Conservation (phyloP, 1,140 invertebrate genomes). For the Drosophila virilis region DNA sequence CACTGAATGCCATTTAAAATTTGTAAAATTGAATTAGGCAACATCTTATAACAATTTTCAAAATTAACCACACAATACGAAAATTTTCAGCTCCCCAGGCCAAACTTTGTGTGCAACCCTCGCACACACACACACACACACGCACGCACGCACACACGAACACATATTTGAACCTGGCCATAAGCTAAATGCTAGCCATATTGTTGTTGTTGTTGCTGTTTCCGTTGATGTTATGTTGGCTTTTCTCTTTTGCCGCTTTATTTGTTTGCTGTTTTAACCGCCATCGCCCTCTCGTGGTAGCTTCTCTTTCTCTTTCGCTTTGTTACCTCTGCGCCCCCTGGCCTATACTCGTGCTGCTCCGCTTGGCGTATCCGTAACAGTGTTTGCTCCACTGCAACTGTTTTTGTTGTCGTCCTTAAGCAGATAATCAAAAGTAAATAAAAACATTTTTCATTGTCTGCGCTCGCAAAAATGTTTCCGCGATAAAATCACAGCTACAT, state of each 20-base stretch:
- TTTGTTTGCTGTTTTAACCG: constrained; percentile 21
- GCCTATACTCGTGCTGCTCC: not conserved
- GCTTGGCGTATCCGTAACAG: constrained; percentile 1
- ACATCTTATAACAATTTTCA: not conserved
- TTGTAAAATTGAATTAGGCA: not conserved
- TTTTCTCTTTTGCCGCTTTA: constrained; percentile 26
- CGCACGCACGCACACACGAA: not conserved
- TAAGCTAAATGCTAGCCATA: constrained; percentile 54
- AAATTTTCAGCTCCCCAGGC: no score
- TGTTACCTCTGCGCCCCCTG: not conserved
- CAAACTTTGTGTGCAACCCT: constrained; percentile 1
- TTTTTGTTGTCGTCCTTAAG: constrained; percentile 42
- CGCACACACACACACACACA: not conserved
- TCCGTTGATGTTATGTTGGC: constrained; percentile 9
- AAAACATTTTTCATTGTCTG: constrained; percentile 57
- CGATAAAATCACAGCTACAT: constrained; percentile 25
- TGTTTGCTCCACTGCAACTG: constrained; percentile 13
- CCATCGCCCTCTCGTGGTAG: constrained; percentile 1
- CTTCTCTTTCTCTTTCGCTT: not conserved
- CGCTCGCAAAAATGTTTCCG: constrained; percentile 22
- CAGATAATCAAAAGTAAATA: constrained; percentile 73
- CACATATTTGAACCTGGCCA: constrained; percentile 49
- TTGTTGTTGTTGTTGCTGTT: constrained; percentile 26
- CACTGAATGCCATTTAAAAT: no score
- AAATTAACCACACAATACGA: no score